Evolutionary conservation across 2,797 vertebrate species (phyloP), one percentile per base, ranked within the genome.

Genomic region (Amazonetta brasiliensis): DNA sequence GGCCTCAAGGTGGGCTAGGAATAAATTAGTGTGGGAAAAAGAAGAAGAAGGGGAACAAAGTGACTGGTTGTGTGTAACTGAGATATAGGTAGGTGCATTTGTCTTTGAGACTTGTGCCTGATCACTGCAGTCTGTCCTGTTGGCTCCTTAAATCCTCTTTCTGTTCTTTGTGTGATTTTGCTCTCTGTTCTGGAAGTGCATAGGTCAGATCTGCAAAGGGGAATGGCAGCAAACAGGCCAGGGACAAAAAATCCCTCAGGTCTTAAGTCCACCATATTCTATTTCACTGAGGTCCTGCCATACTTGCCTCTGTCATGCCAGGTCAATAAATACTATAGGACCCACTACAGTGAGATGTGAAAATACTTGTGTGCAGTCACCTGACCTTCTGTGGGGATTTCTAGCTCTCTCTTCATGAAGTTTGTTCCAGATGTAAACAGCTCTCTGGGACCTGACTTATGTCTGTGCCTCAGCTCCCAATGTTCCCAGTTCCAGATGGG

Each of bases 21-120:
- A 74, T 43, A 11, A 68, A 58, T 30, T 56, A 33, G 7, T 11
- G 15, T 26, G 12, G 20, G 11, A 13, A 68, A 86, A 87, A 76
- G 21, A 25, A 84, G 30, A 43, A 13, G 13, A 74, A 71, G 7
- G 14, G 20, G 5, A 21, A 50, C 7, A 76, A 84, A 71, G 5
- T n/a, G 60, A 62, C 15, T 6, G 15, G 35, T 7, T 5, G 26
- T 2, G 0, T 55, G 9, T 63, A 75, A 66, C 8, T 0, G 0
- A 87, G 23, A 52, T 30, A 19, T 8, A 8, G 8, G 6, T 14
- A 48, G 37, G 6, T 55, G n/a, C 15, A 52, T 6, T 55, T 55
- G 63, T 66, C 41, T 66, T 44, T 30, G 30, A 66, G 41, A 43
- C 63, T 30, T 44, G 9, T 44, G 6, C 12, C 23, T 72, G 33